A percentile compares a stretch with the other conserved stretches of the same genome.
phyloP scores from a whole-genome alignment of 2,113 vertebrate genomes.

The Oryzias melastigma region DNA sequence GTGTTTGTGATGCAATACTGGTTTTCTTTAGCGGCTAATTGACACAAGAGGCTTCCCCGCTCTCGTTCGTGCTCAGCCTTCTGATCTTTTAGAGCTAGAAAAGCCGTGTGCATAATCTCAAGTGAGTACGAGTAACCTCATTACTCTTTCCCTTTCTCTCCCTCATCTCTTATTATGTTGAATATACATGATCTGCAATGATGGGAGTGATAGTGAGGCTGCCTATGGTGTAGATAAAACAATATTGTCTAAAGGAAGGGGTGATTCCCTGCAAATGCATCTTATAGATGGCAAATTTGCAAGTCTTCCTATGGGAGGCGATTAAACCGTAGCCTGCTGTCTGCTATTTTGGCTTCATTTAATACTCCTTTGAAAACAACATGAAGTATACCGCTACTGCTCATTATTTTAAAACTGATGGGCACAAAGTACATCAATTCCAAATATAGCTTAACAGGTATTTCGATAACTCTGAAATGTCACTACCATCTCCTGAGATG shows the following conservation, averaged over 20 bases:
- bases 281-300: too few species aligned
- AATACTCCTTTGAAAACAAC: too few species aligned
- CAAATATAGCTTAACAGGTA: constrained; percentile 10
- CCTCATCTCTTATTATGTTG: constrained; percentile 41
- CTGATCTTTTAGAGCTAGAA: constrained; percentile 59
- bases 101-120: constrained; percentile 58
- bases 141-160: constrained; percentile 29
- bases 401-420: constrained; percentile 14
- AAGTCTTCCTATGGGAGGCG: too few species aligned
- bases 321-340: too few species aligned
- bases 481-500: background rate
- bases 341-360: too few species aligned
- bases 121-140: constrained; percentile 55
- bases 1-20: constrained; percentile 23
- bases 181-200: constrained; percentile 63
- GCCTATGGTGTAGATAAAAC: background rate
- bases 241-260: too few species aligned
- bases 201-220: constrained; percentile 51
- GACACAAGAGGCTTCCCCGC: constrained; percentile 55
- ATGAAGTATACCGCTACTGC: too few species aligned
- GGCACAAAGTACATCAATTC: constrained; percentile 12
- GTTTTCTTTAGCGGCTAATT: constrained; percentile 47
- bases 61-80: constrained; percentile 42
- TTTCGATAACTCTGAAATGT: constrained; percentile 23
- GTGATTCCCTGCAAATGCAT: too few species aligned